Evolutionary conservation across 2,888 invertebrate genomes (phyloP).

Genomic region (Griposia aprilina): DNA sequence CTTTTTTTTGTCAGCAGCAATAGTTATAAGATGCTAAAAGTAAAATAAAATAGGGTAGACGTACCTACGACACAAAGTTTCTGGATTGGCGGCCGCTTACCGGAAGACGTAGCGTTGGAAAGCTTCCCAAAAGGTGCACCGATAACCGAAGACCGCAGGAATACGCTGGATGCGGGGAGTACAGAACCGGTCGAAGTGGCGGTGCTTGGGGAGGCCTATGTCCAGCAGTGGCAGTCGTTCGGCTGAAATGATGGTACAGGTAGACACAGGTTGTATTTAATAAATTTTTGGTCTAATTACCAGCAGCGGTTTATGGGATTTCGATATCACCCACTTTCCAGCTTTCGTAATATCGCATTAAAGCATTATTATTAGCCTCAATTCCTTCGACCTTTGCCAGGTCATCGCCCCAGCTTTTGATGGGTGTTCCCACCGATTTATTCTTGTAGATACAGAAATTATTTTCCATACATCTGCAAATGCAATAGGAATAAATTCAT

Average conservation of each 20-base stretch:
- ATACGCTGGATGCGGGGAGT: too few relatives aligned
- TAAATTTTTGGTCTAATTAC: not conserved
- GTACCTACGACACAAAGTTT: not conserved
- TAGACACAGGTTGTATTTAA: not conserved
- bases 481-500: not conserved
- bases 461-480: not conserved
- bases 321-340: not conserved
- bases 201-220: not conserved
- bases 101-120: not conserved
- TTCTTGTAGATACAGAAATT: not conserved
- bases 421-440: not conserved
- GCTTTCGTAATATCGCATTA: slow-evolving; percentile 5
- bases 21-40: not conserved
- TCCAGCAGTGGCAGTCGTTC: too few relatives aligned
- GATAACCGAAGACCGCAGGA: not conserved
- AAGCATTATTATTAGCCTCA: slow-evolving; percentile 5
- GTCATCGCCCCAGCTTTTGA: not conserved
- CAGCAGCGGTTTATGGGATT: not conserved
- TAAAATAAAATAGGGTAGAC: not conserved
- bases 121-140: not conserved
- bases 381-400: not conserved
- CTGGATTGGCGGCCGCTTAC: not conserved
- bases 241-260: not conserved
- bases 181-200: not conserved
- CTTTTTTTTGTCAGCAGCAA: not conserved